phyloP scores from a whole-genome alignment of 2,113 vertebrate genomes.

The Otis tarda region DNA sequence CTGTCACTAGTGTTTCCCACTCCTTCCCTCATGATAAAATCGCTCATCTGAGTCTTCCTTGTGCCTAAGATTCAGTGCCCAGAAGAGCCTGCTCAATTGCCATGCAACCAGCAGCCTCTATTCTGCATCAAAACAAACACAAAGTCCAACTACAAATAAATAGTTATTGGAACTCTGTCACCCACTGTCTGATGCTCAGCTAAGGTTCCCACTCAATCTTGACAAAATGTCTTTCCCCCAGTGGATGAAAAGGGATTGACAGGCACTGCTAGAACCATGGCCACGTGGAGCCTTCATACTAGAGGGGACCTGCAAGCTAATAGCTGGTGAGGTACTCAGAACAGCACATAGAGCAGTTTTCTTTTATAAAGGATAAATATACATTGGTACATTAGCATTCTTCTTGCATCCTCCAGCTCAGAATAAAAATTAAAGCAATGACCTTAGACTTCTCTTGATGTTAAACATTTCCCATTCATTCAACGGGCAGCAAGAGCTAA shows the following conservation, averaged over 20 bases:
- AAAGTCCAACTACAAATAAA: neutral
- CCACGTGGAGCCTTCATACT: neutral
- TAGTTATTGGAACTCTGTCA: neutral
- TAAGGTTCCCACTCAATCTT: neutral
- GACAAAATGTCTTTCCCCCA: neutral
- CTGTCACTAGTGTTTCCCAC: neutral
- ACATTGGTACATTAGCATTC: neutral
- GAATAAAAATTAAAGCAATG: slow-evolving; percentile 12
- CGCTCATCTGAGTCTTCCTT: slow-evolving; percentile 1
- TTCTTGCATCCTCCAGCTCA: neutral
- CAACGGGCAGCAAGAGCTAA: neutral
- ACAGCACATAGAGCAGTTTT: neutral
- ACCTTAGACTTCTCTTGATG: neutral
- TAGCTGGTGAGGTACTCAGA: neutral
- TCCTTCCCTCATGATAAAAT: neutral
- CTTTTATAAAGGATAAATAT: neutral
- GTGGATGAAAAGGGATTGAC: neutral
- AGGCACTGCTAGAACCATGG: neutral
- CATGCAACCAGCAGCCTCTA: neutral
- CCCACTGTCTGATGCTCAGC: neutral
- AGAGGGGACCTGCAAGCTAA: neutral
- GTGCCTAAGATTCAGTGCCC: neutral
- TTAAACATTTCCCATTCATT: neutral
- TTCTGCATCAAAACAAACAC: neutral
- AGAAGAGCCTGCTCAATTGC: slow-evolving; percentile 26